These are phyloP conservation scores for Noctua janthina DNA, from an alignment of 2,888 invertebrate species.

Conservation along the genomic window DNA sequence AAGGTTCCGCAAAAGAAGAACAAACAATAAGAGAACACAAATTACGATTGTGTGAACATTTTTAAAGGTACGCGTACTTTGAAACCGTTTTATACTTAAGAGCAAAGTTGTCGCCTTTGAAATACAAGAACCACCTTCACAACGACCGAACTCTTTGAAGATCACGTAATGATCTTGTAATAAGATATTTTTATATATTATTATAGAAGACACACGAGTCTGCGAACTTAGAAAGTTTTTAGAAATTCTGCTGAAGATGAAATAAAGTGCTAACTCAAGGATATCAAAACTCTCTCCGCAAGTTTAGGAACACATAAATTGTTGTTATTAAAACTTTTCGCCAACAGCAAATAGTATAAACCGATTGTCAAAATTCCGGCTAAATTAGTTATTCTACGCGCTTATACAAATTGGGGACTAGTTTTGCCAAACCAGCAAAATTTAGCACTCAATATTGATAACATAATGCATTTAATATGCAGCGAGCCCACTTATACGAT, in stretches of 20 bases:
- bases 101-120: slow-evolving; percentile 61
- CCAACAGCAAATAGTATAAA: slow-evolving; percentile 7
- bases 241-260: slow-evolving; percentile 18
- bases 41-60: slow-evolving; percentile 52
- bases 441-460: slow-evolving; percentile 51
- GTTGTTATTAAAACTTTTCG: slow-evolving; percentile 30
- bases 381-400: slow-evolving; percentile 34
- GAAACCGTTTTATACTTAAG: slow-evolving; percentile 55
- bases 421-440: slow-evolving; percentile 33
- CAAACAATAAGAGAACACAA: slow-evolving; percentile 41
- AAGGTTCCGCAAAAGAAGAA: slow-evolving; percentile 32
- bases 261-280: slow-evolving; percentile 32
- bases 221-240: slow-evolving; percentile 29
- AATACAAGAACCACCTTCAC: slow-evolving; percentile 52
- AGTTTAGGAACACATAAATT: background rate
- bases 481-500: slow-evolving; percentile 37
- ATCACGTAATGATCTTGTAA: slow-evolving; percentile 66
- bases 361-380: slow-evolving; percentile 18
- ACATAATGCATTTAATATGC: slow-evolving; percentile 52
- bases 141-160: slow-evolving; percentile 56
- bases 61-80: slow-evolving; percentile 47
- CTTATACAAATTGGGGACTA: slow-evolving; percentile 32
- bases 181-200: slow-evolving; percentile 61
- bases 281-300: slow-evolving; percentile 34
- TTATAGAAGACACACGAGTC: slow-evolving; percentile 42